Evolutionary conservation across 2,113 vertebrate genomes (phyloP), one percentile per base, ranked within the genome.

Genomic region (Miniopterus natalensis): DNA sequence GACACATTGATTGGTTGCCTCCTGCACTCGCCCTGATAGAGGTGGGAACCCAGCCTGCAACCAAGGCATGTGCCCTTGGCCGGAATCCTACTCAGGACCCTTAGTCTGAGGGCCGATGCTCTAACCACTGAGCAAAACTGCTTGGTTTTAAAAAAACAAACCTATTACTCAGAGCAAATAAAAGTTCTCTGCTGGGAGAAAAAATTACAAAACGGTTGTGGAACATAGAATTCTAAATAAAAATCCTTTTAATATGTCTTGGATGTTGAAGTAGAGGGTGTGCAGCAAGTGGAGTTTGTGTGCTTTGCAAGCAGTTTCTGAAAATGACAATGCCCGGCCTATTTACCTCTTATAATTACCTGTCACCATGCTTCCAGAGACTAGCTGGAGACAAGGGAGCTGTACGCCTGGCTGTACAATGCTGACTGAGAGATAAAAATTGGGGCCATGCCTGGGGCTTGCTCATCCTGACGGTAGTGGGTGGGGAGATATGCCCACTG

Each of bases 331-430:
- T 96, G 45, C 92, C 92, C 47, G 95, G 73, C 70, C 29, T 95
- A 63, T 92, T 98, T 97, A 94, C 73, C 95, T 86, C 68, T 94
- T 85, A 90, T 97, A 98, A 97, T 98, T 95, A 97, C 94, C 97
- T 98, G 97, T 97, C 98, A 97, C 92, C 36, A 13, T 1, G 0
- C 88, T 97, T 86, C 92, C 95, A 79, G 93, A 96, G 78, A 96
- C 61, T 15, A 11, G 86, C 65, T 92, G 61, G 70, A 96, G 95
- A 75, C 83, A 90, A 97, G 92, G 81, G 87, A 95, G 49, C 83
- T 92, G 85, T 71, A 61, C 0, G 7, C 84, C 42, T 66, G 59
- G 73, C 0, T 23, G 51, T 85, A 66, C 85, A 95, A 42, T 84
- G 93, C 91, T 97, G 97, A 97, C 91, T 89, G 90, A 95, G 88